Percentiles rank a stretch among this genome's conserved stretches.
phyloP scores from a whole-genome alignment of 2,113 vertebrate species.

The Hippolais icterina region DNA sequence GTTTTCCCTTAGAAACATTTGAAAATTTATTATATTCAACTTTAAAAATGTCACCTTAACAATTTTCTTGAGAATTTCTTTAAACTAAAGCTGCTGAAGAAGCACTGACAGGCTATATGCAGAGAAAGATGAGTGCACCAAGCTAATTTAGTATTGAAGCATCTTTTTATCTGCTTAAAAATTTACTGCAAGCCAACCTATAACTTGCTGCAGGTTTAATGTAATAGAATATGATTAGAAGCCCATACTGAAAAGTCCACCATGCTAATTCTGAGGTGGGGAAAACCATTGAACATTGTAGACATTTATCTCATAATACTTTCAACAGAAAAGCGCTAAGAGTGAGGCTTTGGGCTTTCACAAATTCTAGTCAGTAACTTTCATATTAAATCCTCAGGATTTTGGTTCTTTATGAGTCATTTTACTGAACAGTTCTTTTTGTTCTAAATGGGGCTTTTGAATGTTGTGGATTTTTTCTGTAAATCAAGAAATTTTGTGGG shows the following conservation, averaged over 20 bases:
- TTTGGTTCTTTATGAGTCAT: not conserved
- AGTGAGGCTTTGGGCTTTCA: not conserved
- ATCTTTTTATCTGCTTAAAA: not conserved
- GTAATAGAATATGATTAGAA: constrained; percentile 12
- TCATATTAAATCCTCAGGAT: not conserved
- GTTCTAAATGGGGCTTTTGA: not conserved
- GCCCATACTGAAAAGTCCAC: not conserved
- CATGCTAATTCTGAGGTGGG: not conserved
- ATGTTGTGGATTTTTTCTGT: not conserved
- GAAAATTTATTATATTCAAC: not conserved
- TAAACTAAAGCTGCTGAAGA: not conserved
- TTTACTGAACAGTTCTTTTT: not conserved
- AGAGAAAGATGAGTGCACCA: not conserved
- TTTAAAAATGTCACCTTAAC: not conserved
- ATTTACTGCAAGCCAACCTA: not conserved
- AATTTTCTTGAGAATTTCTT: not conserved
- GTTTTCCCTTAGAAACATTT: not conserved
- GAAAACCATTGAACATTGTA: not conserved
- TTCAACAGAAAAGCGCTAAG: constrained; percentile 6
- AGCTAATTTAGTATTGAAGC: not conserved
- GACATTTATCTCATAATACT: not conserved
- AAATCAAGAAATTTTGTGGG: not conserved
- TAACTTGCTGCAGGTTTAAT: constrained; percentile 3
- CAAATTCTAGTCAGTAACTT: not conserved
- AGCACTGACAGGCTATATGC: not conserved